Conservation (phyloP, 2,888 invertebrate genomes). For the Hydropsyche betteni region DNA sequence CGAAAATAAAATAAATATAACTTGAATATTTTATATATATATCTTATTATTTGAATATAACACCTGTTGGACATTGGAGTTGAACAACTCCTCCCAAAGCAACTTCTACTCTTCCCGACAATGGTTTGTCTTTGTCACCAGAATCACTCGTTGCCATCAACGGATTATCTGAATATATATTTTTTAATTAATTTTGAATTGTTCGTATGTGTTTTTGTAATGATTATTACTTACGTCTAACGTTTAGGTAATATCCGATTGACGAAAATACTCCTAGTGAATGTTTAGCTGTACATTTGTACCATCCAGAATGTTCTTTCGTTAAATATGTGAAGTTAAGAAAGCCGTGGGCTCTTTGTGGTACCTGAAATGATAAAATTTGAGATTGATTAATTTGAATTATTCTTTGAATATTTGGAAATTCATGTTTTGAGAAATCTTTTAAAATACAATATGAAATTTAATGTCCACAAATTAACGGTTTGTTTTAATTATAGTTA, state of each 20-base stretch:
- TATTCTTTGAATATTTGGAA: no score
- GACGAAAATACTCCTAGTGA: slow-evolving; percentile 78
- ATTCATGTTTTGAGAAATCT: no score
- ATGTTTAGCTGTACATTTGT: slow-evolving; percentile 80
- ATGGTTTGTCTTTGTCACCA: slow-evolving; percentile 67
- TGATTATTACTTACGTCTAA: slow-evolving; percentile 73
- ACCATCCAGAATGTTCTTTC: slow-evolving; percentile 82
- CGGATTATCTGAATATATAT: slow-evolving; percentile 57
- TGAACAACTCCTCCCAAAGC: slow-evolving; percentile 80
- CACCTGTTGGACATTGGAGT: slow-evolving; percentile 74
- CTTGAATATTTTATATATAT: neutral
- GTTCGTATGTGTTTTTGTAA: neutral
- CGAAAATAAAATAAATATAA: neutral
- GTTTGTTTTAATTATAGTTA: no score
- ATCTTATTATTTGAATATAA: neutral
- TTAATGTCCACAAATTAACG: no score
- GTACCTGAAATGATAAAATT: slow-evolving; percentile 60
- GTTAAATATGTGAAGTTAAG: slow-evolving; percentile 80
- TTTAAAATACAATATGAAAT: no score
- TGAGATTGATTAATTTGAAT: no score
- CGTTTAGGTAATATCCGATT: slow-evolving; percentile 82
- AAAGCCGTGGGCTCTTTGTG: slow-evolving; percentile 78
- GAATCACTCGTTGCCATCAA: slow-evolving; percentile 69
- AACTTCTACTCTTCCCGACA: slow-evolving; percentile 73
- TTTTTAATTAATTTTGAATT: neutral